Evolutionary conservation across 1,140 invertebrate species (phyloP).

Genomic region (Sesamia nonagrioides): DNA sequence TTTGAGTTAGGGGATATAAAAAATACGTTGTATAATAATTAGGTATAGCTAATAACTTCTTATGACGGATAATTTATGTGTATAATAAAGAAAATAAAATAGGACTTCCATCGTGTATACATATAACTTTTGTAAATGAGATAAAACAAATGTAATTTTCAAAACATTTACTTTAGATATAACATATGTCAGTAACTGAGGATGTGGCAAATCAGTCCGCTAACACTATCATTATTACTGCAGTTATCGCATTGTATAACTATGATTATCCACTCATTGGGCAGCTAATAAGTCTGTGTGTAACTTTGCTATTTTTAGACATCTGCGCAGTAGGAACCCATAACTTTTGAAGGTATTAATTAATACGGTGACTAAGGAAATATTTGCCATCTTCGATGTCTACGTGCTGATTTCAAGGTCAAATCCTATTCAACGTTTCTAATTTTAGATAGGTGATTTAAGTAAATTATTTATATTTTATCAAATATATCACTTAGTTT

Average conservation of each 20-base stretch:
- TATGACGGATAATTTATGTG: too few relatives aligned
- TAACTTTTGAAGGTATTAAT: not conserved
- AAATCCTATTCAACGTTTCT: too few relatives aligned
- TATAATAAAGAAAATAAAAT: too few relatives aligned
- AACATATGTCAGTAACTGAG: too few relatives aligned
- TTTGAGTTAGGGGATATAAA: too few relatives aligned
- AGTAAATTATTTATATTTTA: too few relatives aligned
- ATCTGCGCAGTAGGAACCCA: not conserved
- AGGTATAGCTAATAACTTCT: too few relatives aligned
- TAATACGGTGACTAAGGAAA: not conserved
- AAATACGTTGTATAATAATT: too few relatives aligned
- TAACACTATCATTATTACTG: not conserved
- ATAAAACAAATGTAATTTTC: not conserved
- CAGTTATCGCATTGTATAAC: constrained; percentile 14
- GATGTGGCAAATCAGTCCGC: not conserved
- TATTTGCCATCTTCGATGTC: not conserved
- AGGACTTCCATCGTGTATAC: too few relatives aligned
- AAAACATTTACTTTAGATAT: too few relatives aligned
- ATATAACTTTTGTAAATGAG: not conserved
- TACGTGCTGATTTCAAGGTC: not conserved
- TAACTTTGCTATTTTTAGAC: not conserved
- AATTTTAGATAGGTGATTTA: too few relatives aligned
- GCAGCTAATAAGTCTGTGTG: not conserved
- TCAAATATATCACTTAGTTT: too few relatives aligned
- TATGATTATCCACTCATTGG: not conserved